Percentiles rank a stretch among this genome's conserved stretches.
These are phyloP conservation scores for Pyrocephalus nanus DNA, from an alignment of 2,797 vertebrate genomes.

Conservation along the genomic window DNA sequence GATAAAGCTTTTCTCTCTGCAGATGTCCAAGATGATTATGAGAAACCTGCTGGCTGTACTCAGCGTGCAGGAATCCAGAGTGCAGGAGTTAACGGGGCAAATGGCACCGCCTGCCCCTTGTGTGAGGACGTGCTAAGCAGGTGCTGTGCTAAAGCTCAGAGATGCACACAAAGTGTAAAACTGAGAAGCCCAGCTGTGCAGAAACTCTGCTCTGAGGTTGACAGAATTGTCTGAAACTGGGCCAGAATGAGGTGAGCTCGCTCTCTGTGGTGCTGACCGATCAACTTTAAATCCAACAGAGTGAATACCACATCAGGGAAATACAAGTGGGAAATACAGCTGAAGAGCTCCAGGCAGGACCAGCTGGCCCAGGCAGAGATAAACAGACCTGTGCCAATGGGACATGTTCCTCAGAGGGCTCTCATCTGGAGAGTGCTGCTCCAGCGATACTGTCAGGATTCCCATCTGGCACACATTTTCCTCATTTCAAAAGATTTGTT, in stretches of 20 bases:
- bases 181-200: neutral
- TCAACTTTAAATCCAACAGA: neutral
- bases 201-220: neutral
- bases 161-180: neutral
- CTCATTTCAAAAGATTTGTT: neutral
- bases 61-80: neutral
- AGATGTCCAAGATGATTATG: neutral
- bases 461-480: neutral
- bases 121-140: fast-evolving
- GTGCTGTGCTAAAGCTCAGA: neutral
- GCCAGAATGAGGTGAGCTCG: neutral
- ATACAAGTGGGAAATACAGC: neutral
- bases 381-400: neutral
- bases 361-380: neutral
- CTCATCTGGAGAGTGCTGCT: neutral
- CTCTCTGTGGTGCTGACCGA: neutral
- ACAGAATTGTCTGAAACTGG: neutral
- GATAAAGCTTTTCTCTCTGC: neutral
- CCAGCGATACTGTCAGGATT: neutral
- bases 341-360: neutral
- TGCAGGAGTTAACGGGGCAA: neutral
- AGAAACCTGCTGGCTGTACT: neutral
- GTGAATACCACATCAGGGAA: neutral
- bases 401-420: neutral
- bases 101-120: fast-evolving